Evolutionary conservation across 2,113 vertebrate species (phyloP).

Genomic region (Bubo blakistoni): DNA sequence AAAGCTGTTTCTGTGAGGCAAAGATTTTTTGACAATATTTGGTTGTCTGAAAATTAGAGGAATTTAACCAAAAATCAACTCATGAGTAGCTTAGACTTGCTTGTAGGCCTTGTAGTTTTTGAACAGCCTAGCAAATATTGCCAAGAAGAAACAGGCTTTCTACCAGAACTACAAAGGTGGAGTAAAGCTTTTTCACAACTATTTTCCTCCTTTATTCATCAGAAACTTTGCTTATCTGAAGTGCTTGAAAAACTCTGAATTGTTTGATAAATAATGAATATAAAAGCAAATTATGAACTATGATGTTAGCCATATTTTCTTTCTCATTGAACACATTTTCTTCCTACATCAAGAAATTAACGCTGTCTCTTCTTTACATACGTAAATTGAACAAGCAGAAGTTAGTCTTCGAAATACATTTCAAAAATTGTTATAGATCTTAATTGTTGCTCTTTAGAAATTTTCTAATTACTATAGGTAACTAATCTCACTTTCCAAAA

Average conservation of each 20-base stretch:
- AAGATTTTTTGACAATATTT: background rate
- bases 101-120: background rate
- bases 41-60: background rate
- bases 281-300: background rate
- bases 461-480: background rate
- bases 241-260: background rate
- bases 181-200: background rate
- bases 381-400: background rate
- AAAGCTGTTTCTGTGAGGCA: background rate
- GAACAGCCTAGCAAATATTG: background rate
- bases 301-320: background rate
- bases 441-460: background rate
- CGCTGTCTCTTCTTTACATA: background rate
- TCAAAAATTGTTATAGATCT: background rate
- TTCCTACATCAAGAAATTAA: background rate
- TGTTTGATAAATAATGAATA: background rate
- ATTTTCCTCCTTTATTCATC: background rate
- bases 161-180: background rate
- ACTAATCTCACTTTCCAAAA: background rate
- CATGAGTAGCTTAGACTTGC: background rate
- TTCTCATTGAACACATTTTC: background rate
- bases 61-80: background rate
- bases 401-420: background rate
- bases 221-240: background rate
- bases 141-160: background rate